Evolutionary conservation across 2,888 invertebrate species (phyloP).

Genomic region (Stenotaenia linearis): DNA sequence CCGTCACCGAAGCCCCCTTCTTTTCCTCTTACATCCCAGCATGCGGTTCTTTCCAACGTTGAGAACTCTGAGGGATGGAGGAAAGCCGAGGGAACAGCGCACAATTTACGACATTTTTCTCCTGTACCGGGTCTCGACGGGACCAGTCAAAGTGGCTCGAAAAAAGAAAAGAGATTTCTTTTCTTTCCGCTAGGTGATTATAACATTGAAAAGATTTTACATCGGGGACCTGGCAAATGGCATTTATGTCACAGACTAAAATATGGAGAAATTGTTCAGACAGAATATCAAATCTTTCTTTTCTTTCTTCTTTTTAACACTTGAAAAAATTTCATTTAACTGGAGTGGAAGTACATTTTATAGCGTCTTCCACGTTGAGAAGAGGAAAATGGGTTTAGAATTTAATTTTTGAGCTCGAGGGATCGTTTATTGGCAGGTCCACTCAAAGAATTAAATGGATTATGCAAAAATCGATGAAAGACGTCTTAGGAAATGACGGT

Average conservation of each 20-base stretch:
- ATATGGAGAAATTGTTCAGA: not conserved
- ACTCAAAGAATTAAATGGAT: no score
- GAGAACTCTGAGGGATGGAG: not conserved
- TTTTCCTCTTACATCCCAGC: not conserved
- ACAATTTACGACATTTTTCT: not conserved
- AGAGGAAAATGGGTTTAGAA: no score
- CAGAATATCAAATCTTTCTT: not conserved
- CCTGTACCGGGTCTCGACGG: not conserved
- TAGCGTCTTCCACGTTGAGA: no score
- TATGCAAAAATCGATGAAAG: no score
- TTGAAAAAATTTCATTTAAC: no score
- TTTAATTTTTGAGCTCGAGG: no score
- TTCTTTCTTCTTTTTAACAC: not conserved
- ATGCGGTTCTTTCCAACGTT: not conserved
- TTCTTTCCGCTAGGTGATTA: constrained; percentile 9
- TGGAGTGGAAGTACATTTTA: no score
- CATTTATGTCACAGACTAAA: not conserved
- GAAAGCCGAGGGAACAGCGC: not conserved
- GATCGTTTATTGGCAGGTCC: no score
- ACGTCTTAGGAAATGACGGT: no score
- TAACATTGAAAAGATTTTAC: not conserved
- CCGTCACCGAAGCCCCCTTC: not conserved
- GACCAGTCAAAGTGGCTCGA: not conserved
- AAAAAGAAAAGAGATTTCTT: not conserved
- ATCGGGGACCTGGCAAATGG: not conserved